Conservation (phyloP, 2,888 invertebrate genomes). For the Pimpla rufipes region DNA sequence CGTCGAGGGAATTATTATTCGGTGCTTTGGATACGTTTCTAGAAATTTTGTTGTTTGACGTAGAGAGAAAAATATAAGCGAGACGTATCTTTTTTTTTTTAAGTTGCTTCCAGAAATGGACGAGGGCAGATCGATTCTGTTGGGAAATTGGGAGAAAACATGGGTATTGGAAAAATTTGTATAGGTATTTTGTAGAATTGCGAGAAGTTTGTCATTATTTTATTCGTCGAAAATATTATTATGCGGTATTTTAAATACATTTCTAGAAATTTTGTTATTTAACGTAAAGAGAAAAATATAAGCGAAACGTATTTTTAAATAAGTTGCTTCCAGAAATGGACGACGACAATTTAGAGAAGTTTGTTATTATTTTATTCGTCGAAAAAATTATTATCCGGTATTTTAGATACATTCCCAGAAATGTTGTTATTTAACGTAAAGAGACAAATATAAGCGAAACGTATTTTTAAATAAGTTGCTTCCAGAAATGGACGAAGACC, state of each 20-base stretch:
- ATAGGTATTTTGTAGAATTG: too few relatives aligned
- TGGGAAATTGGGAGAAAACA: too few relatives aligned
- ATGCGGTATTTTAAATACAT: not conserved
- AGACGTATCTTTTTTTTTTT: not conserved
- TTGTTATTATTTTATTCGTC: not conserved
- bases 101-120: not conserved
- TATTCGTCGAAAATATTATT: not conserved
- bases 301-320: not conserved
- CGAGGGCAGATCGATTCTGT: too few relatives aligned
- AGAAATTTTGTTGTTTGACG: not conserved
- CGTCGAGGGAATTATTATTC: not conserved
- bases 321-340: not conserved
- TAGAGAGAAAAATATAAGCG: not conserved
- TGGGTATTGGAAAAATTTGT: too few relatives aligned
- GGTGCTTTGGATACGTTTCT: not conserved
- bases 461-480: not conserved
- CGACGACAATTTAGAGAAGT: not conserved
- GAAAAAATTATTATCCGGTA: not conserved
- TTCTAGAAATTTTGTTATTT: not conserved
- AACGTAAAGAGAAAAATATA: not conserved
- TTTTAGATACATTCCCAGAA: not conserved
- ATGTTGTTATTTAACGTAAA: not conserved
- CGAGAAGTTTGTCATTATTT: not conserved
- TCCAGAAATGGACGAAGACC: not conserved
- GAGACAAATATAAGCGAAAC: not conserved